Conservation (phyloP, 2,888 invertebrate species). For the Imbricaverruca yamaguchii region DNA sequence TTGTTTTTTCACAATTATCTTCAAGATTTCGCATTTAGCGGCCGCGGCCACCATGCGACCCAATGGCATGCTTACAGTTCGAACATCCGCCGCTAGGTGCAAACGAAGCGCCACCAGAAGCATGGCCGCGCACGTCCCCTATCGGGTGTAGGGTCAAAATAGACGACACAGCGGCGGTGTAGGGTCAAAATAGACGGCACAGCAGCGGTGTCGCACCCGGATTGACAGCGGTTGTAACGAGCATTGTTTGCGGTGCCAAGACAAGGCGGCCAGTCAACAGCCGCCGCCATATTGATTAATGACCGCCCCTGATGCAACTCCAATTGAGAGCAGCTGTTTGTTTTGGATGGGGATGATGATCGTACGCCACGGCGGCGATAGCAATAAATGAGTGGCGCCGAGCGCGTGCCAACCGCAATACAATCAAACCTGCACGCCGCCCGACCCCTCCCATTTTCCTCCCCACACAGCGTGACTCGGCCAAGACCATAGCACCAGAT, state of each 20-base stretch:
- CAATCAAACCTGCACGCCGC: constrained; percentile 5
- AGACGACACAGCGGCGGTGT: no score
- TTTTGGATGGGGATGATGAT: constrained; percentile 6
- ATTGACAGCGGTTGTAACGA: not conserved
- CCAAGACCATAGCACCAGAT: not conserved
- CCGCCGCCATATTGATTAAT: constrained; percentile 11
- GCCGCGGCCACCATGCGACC: no score
- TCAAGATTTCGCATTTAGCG: no score
- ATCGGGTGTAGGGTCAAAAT: no score
- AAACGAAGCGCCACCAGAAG: no score
- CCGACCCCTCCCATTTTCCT: not conserved
- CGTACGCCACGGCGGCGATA: not conserved
- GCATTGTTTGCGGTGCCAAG: not conserved
- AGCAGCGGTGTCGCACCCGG: not conserved
- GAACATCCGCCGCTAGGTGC: no score
- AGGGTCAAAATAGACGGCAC: no score
- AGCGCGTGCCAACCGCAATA: constrained; percentile 15
- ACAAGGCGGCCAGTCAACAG: not conserved
- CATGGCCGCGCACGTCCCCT: no score
- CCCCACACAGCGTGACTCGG: not conserved
- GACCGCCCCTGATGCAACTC: not conserved
- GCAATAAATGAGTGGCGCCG: not conserved
- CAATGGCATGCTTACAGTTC: no score
- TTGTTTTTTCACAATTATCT: no score
- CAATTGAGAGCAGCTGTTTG: not conserved